phyloP scores from a whole-genome alignment of 2,888 invertebrate genomes.

The Notodonta ziczac region DNA sequence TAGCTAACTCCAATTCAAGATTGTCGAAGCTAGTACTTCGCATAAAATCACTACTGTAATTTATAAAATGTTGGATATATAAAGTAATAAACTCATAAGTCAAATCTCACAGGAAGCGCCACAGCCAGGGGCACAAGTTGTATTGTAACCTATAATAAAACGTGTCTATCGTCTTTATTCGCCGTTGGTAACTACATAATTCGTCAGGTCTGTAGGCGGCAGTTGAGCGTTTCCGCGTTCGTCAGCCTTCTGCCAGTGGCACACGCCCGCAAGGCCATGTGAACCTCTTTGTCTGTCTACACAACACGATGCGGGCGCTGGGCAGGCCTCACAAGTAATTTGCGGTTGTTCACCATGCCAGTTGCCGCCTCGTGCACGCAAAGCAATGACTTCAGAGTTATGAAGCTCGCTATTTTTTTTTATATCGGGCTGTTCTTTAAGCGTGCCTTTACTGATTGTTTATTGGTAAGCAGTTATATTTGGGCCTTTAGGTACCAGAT shows the following conservation, averaged over 20 bases:
- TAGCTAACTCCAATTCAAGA: too few relatives aligned
- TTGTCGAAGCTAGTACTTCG: not conserved
- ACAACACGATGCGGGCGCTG: constrained; percentile 14
- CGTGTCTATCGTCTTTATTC: constrained; percentile 3
- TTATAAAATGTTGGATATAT: not conserved
- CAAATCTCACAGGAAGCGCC: not conserved
- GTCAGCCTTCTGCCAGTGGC: constrained; percentile 67
- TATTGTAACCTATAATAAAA: not conserved
- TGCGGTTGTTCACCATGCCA: constrained; percentile 36
- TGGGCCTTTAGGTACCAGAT: too few relatives aligned
- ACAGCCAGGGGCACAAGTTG: not conserved
- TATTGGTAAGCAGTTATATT: too few relatives aligned
- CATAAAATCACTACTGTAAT: too few relatives aligned
- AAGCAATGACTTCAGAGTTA: constrained; percentile 18
- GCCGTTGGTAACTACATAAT: constrained; percentile 51
- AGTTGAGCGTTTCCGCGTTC: constrained; percentile 70
- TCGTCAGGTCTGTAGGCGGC: constrained; percentile 74
- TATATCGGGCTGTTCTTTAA: not conserved
- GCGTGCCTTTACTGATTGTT: not conserved
- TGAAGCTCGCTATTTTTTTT: constrained; percentile 6
- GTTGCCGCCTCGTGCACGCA: constrained; percentile 26
- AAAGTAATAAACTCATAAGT: not conserved
- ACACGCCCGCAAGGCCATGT: constrained; percentile 74
- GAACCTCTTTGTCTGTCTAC: constrained; percentile 78
- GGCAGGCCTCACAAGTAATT: constrained; percentile 33